Evolutionary conservation across 2,888 invertebrate genomes (phyloP).

Genomic region (Corbicula japonica): DNA sequence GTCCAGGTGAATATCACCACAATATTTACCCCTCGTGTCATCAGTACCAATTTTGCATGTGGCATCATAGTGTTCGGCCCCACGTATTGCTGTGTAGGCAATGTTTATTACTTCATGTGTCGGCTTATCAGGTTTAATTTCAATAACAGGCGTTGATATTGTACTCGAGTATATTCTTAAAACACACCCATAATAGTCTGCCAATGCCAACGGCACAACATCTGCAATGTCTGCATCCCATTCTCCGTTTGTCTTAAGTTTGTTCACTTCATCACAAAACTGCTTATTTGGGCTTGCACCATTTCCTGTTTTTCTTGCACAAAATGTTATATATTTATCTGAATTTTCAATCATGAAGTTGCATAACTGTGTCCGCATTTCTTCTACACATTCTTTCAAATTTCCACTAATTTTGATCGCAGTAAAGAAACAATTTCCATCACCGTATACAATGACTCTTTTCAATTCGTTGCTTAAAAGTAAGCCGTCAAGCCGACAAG

Average conservation of each 20-base stretch:
- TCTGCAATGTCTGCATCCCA: constrained; percentile 42
- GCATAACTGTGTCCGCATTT: too few relatives aligned
- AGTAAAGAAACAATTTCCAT: too few relatives aligned
- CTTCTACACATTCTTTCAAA: too few relatives aligned
- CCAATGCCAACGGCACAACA: constrained; percentile 24
- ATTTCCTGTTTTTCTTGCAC: background rate
- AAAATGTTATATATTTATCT: constrained; percentile 18
- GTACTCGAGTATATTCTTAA: constrained; percentile 40
- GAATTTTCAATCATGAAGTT: constrained; percentile 4
- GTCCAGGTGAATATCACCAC: background rate
- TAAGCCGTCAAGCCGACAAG: too few relatives aligned
- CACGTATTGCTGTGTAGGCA: constrained; percentile 28
- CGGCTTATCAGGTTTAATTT: constrained; percentile 34
- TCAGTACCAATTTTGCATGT: constrained; percentile 4
- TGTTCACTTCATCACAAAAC: background rate
- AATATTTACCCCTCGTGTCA: background rate
- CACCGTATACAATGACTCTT: too few relatives aligned
- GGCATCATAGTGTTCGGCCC: constrained; percentile 46
- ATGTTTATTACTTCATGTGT: constrained; percentile 20
- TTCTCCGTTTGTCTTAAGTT: constrained; percentile 18
- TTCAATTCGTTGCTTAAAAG: too few relatives aligned
- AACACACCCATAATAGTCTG: constrained; percentile 21
- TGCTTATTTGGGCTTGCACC: background rate
- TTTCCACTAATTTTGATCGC: too few relatives aligned
- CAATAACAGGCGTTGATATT: constrained; percentile 37